Evolutionary conservation across 2,113 vertebrate genomes (phyloP).

Genomic region (Perca schrenkii): DNA sequence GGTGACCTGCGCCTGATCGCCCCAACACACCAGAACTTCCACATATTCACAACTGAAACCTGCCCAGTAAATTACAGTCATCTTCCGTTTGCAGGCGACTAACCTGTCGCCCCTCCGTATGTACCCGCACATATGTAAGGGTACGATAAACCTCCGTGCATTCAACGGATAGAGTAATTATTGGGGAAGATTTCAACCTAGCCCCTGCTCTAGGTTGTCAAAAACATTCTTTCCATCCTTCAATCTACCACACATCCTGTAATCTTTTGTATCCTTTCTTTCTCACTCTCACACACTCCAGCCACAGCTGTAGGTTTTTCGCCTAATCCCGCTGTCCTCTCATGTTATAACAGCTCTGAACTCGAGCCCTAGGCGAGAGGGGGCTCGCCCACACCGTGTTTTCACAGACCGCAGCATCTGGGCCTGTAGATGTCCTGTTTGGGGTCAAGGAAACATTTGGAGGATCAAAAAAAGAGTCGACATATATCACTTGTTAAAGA

Average conservation of each 20-base stretch:
- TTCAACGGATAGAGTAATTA: not conserved
- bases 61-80: constrained; percentile 53
- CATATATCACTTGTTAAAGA: constrained; percentile 70
- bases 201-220: constrained; percentile 12
- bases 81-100: constrained; percentile 13
- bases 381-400: constrained; percentile 74
- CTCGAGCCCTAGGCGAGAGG: constrained; percentile 62
- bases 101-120: constrained; percentile 15
- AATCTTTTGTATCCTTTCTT: constrained; percentile 49
- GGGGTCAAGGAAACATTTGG: constrained; percentile 68
- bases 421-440: constrained; percentile 62
- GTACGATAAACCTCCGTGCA: constrained; percentile 14
- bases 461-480: constrained; percentile 60
- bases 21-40: not conserved
- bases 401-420: constrained; percentile 77
- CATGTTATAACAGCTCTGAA: constrained; percentile 80
- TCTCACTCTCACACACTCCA: constrained; percentile 18
- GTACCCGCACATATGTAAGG: not conserved
- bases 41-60: constrained; percentile 36
- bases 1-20: constrained; percentile 29
- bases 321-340: constrained; percentile 75
- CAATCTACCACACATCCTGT: constrained; percentile 53
- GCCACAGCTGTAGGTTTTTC: constrained; percentile 74
- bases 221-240: constrained; percentile 47
- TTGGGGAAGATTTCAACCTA: too few relatives aligned